A percentile compares a stretch with the other conserved stretches of the same genome.
phyloP scores from a whole-genome alignment of 2,888 invertebrate species.

The Halictus quadricinctus region DNA sequence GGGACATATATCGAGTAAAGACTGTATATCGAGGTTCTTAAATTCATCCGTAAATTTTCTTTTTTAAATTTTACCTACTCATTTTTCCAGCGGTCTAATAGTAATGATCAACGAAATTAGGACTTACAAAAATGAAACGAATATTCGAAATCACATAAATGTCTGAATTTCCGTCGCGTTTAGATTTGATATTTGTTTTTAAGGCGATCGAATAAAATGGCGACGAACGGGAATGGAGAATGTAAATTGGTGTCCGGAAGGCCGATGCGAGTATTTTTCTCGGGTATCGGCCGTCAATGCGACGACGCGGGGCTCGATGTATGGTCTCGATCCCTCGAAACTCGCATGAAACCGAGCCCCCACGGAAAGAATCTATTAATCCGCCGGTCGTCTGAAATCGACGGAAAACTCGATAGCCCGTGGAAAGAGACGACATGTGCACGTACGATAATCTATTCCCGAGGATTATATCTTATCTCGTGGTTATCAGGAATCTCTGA shows the following conservation, averaged over 20 bases:
- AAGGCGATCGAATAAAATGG: background rate
- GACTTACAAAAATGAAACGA: background rate
- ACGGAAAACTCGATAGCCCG: constrained; percentile 55
- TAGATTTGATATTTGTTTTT: background rate
- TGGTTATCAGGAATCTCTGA: constrained; percentile 70
- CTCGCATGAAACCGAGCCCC: constrained; percentile 25
- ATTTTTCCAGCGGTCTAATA: no score
- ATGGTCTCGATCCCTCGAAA: constrained; percentile 21
- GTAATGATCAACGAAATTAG: background rate
- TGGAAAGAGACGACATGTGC: constrained; percentile 56
- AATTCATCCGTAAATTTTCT: background rate
- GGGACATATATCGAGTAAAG: no score
- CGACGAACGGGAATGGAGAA: background rate
- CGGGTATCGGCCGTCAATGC: constrained; percentile 4
- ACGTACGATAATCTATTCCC: constrained; percentile 61
- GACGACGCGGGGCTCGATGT: constrained; percentile 5
- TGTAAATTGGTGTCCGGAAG: background rate
- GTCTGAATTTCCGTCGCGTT: background rate
- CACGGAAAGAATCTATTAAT: constrained; percentile 54
- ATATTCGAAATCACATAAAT: background rate
- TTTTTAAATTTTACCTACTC: background rate
- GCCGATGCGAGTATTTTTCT: background rate
- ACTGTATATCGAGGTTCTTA: no score
- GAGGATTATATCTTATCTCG: constrained; percentile 68
- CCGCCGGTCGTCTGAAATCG: constrained; percentile 49